Evolutionary conservation across 92 coral and sea anemone species (phyloP).

Genomic region (Ricordea florida): DNA sequence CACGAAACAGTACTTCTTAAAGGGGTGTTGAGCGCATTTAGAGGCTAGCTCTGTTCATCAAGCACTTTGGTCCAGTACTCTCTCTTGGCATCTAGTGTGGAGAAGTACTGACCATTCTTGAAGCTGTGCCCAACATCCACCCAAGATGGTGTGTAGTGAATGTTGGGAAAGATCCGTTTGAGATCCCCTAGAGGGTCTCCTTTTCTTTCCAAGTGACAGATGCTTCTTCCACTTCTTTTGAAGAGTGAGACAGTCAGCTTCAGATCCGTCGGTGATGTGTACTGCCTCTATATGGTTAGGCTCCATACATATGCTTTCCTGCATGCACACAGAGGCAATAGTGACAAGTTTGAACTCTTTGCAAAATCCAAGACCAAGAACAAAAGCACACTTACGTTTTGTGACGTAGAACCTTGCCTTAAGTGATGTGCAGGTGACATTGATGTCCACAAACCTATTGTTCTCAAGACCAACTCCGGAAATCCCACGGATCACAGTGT

Average conservation of each 20-base stretch:
- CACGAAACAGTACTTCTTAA: slow-evolving; percentile 58
- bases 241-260: slow-evolving; percentile 51
- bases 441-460: slow-evolving; percentile 49
- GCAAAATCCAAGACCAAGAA: slow-evolving; percentile 68
- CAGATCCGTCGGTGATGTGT: slow-evolving; percentile 43
- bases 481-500: too few species aligned
- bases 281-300: slow-evolving; percentile 39
- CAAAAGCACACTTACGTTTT: slow-evolving; percentile 55
- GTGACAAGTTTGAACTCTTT: slow-evolving; percentile 53
- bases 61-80: slow-evolving; percentile 59
- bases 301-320: slow-evolving; percentile 57
- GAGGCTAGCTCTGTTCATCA: slow-evolving; percentile 43
- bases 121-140: slow-evolving; percentile 54
- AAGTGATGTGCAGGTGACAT: slow-evolving; percentile 58
- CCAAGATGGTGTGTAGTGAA: slow-evolving; percentile 64
- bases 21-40: slow-evolving; percentile 48
- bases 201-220: slow-evolving; percentile 63
- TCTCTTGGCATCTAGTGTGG: slow-evolving; percentile 59
- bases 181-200: slow-evolving; percentile 65
- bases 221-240: slow-evolving; percentile 66
- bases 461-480: slow-evolving; percentile 63
- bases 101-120: slow-evolving; percentile 40
- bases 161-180: slow-evolving; percentile 48
- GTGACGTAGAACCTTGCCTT: slow-evolving; percentile 60
- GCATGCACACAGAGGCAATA: slow-evolving; percentile 56